Evolutionary conservation across 2,797 vertebrate genomes (phyloP).

Genomic region (Alfaro cultratus): DNA sequence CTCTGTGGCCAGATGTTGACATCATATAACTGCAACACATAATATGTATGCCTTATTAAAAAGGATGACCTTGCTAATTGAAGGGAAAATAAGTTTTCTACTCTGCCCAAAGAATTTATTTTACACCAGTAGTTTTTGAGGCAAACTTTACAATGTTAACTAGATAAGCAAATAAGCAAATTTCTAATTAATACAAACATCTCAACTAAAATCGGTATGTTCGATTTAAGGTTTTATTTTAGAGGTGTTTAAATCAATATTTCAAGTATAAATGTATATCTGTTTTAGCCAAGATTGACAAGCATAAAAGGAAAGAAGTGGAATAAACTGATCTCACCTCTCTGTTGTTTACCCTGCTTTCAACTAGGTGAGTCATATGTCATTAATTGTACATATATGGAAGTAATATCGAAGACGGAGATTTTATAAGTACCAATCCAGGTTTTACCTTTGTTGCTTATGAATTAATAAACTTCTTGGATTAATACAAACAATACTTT

Average conservation of each 20-base stretch:
- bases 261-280: background rate
- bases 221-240: background rate
- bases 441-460: background rate
- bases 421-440: background rate
- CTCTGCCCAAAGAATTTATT: background rate
- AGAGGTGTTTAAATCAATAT: background rate
- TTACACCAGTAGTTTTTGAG: background rate
- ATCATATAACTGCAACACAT: slow-evolving; percentile 45
- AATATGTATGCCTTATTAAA: no score
- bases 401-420: background rate
- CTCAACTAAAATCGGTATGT: background rate
- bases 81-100: slow-evolving; percentile 13
- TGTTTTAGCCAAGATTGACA: background rate
- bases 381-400: background rate
- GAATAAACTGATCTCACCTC: background rate
- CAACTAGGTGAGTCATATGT: background rate
- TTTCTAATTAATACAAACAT: background rate
- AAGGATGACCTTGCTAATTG: background rate
- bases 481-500: background rate
- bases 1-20: slow-evolving; percentile 38
- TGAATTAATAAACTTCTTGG: background rate
- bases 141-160: background rate
- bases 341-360: background rate
- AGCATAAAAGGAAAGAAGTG: background rate
- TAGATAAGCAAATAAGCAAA: background rate